phyloP scores from a whole-genome alignment of 1,140 invertebrate species.

The Drosophila murphyi region DNA sequence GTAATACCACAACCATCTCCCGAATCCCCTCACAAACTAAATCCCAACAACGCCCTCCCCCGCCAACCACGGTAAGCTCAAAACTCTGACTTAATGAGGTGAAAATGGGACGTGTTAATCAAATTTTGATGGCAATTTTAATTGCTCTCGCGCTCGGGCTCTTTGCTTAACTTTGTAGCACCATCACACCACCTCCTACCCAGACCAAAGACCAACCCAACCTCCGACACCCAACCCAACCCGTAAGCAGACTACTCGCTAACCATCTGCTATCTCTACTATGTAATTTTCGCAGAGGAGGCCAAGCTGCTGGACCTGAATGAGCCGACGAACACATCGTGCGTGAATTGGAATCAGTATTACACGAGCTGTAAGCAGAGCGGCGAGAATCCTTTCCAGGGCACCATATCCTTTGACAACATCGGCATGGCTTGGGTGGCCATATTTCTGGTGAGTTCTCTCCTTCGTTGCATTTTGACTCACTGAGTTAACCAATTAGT shows the following conservation, averaged over 20 bases:
- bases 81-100: slow-evolving; percentile 70
- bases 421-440: slow-evolving; percentile 99
- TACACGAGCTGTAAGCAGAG: slow-evolving; percentile 97
- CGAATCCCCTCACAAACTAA: background rate
- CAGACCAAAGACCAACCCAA: too few species aligned
- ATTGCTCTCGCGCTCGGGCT: slow-evolving; percentile 58
- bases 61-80: slow-evolving; percentile 11
- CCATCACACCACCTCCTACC: slow-evolving; percentile 13
- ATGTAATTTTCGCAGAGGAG: slow-evolving; percentile 58
- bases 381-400: slow-evolving; percentile 98
- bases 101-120: slow-evolving; percentile 76
- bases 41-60: background rate
- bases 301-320: slow-evolving; percentile 85
- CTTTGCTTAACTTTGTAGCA: slow-evolving; percentile 24
- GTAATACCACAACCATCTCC: background rate
- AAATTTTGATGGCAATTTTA: slow-evolving; percentile 79
- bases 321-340: slow-evolving; percentile 88
- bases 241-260: background rate
- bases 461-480: slow-evolving; percentile 85
- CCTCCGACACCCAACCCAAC: background rate
- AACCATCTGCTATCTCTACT: background rate
- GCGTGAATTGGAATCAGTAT: slow-evolving; percentile 99
- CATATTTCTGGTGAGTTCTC: slow-evolving; percentile 97
- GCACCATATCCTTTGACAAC: slow-evolving; percentile 99
- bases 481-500: slow-evolving; percentile 96